Conservation (phyloP, 2,888 invertebrate species). For the Cryptops parisi region DNA sequence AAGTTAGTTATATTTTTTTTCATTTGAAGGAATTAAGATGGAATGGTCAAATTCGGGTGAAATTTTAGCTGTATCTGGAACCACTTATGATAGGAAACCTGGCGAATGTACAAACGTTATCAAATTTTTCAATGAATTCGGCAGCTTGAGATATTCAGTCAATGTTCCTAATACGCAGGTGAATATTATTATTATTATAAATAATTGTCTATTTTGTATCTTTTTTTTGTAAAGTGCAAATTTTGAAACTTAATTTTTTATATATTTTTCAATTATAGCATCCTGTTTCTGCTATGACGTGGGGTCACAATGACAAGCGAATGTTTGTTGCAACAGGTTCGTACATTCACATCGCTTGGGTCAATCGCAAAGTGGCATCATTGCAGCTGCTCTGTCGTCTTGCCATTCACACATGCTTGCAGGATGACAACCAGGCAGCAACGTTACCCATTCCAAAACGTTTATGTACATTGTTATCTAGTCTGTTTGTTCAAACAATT, state of each 20-base stretch:
- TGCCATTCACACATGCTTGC: slow-evolving; percentile 30
- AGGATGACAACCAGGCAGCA: slow-evolving; percentile 55
- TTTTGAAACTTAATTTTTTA: background rate
- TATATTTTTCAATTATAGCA: slow-evolving; percentile 38
- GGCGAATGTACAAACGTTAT: slow-evolving; percentile 59
- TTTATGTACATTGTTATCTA: slow-evolving; percentile 67
- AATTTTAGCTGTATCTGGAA: slow-evolving; percentile 76
- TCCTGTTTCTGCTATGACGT: slow-evolving; percentile 82
- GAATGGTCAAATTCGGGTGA: slow-evolving; percentile 96
- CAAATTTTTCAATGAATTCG: slow-evolving; percentile 80
- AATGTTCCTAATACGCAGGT: slow-evolving; percentile 63
- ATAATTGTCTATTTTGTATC: background rate
- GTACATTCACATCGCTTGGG: slow-evolving; percentile 38
- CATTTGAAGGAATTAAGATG: slow-evolving; percentile 43
- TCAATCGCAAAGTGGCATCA: slow-evolving; percentile 45
- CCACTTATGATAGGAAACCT: slow-evolving; percentile 15
- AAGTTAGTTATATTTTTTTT: too few species aligned
- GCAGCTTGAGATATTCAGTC: slow-evolving; percentile 62
- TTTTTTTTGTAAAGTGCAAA: too few species aligned
- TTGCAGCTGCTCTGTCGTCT: slow-evolving; percentile 78
- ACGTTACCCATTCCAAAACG: slow-evolving; percentile 73
- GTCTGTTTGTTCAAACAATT: slow-evolving; percentile 84
- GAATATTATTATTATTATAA: slow-evolving; percentile 15
- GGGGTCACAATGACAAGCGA: slow-evolving; percentile 95
- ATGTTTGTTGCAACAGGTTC: slow-evolving; percentile 87